Percentiles rank a stretch among this genome's conserved stretches.
phyloP scores from a whole-genome alignment of 2,888 invertebrate genomes.

The Aphelenchoides bicaudatus region DNA sequence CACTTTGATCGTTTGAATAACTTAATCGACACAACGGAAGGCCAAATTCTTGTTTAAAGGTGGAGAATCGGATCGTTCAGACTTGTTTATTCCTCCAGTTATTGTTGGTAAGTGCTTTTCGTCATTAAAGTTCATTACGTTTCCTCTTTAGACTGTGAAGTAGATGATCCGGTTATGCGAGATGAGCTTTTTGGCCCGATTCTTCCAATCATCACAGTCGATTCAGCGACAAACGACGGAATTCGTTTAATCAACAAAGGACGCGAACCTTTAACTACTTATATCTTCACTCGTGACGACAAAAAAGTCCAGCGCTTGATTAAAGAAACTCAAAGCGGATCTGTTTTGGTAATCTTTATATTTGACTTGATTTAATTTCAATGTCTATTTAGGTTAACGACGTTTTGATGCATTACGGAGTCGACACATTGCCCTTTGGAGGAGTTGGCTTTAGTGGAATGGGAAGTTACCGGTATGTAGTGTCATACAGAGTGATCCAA shows the following conservation, averaged over 20 bases:
- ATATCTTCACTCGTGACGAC: constrained; percentile 71
- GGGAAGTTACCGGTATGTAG: constrained; percentile 75
- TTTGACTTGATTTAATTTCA: too few relatives aligned
- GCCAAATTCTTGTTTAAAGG: constrained; percentile 68
- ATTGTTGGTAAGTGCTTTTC: too few relatives aligned
- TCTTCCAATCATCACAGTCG: constrained; percentile 79
- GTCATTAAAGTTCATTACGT: too few relatives aligned
- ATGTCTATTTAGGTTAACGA: too few relatives aligned
- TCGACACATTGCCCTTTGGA: constrained; percentile 26
- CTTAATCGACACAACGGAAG: constrained; percentile 69
- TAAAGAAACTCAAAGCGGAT: constrained; percentile 71
- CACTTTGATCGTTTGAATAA: constrained; percentile 78
- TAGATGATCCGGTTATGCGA: constrained; percentile 68
- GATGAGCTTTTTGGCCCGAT: constrained; percentile 95
- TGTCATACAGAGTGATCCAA: too few relatives aligned
- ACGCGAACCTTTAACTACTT: constrained; percentile 83
- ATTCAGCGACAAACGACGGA: constrained; percentile 78
- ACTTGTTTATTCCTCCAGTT: constrained; percentile 81
- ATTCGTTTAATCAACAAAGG: constrained; percentile 75
- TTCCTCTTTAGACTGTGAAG: constrained; percentile 66
- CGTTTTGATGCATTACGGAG: constrained; percentile 61
- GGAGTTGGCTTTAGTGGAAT: constrained; percentile 32
- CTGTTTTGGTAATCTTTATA: too few relatives aligned
- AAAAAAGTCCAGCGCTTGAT: constrained; percentile 33
- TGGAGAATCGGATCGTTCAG: constrained; percentile 73